Conservation (phyloP, 2,888 invertebrate species). For the Sarcophaga caerulescens region DNA sequence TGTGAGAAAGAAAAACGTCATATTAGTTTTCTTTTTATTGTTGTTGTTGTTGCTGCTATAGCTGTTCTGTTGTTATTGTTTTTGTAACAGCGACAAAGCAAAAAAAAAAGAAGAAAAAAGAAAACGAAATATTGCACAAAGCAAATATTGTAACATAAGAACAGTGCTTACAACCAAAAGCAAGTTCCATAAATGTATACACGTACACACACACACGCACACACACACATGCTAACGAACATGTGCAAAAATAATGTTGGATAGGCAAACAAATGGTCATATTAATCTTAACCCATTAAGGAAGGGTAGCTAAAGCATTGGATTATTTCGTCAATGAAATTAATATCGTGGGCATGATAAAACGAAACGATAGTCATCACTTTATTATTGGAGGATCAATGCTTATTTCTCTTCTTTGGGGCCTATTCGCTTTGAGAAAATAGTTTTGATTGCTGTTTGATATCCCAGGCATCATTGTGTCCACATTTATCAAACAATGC, state of each 20-base stretch:
- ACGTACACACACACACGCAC: neutral
- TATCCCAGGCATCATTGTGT: too few relatives aligned
- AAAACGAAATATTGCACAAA: slow-evolving; percentile 35
- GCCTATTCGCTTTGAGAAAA: too few relatives aligned
- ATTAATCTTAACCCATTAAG: slow-evolving; percentile 43
- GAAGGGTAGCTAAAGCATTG: neutral
- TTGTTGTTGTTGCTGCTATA: slow-evolving; percentile 6
- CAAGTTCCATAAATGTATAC: neutral
- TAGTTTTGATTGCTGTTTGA: too few relatives aligned
- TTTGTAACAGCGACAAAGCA: neutral
- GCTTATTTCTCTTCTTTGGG: too few relatives aligned
- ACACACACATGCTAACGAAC: slow-evolving; percentile 6
- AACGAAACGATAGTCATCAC: too few relatives aligned
- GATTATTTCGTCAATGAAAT: neutral
- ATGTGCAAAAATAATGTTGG: neutral
- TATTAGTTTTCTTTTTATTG: slow-evolving; percentile 34
- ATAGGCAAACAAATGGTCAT: slow-evolving; percentile 46
- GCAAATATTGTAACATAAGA: slow-evolving; percentile 2
- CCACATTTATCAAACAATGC: too few relatives aligned
- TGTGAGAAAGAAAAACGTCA: slow-evolving; percentile 53
- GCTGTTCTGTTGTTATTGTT: slow-evolving; percentile 25
- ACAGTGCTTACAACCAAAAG: too few relatives aligned
- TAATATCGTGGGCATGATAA: neutral
- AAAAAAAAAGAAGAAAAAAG: neutral
- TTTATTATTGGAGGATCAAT: too few relatives aligned